Evolutionary conservation across 2,113 vertebrate species (phyloP), one percentile per base, ranked within the genome.

Genomic region (Aix galericulata): DNA sequence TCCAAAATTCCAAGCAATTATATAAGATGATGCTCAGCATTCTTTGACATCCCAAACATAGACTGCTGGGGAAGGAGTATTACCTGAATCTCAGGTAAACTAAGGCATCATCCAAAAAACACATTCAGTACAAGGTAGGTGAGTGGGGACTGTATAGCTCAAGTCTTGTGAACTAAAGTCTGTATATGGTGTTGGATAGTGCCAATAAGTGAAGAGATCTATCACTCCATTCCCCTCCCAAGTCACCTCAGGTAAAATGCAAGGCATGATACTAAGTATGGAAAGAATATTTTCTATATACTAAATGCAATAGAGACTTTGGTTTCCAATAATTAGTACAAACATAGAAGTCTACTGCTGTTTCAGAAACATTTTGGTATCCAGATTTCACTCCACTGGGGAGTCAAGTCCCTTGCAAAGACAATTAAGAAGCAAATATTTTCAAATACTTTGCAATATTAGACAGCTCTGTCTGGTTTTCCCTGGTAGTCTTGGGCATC

Each of bases 211-310:
- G 27, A 68, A 76, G 17, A 32, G 6, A 26, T 34, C 22, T 20
- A 1, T 32, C 1, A 0, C 6, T 12, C 6, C 15, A 12, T 14
- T 29, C 6, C 23, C 4, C 0, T 52, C 11, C 17, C 21, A 4
- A 14, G 22, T 25, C 23, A 64, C 1, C 20, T 75, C 48, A 78
- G 32, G 13, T 38, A 26, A 87, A 87, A 79, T 25, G 20, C 0
- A 16, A 75, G 20, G 25, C 11, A 75, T 58, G 10, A 40, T 6
- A 29, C 8, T 32, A 56, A 56, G 18, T 22, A 14, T 14, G 8
- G 36, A 22, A 81, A 66, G 81, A 80, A 34, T 10, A 34, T 38
- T 53, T 38, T 64, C 25, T 74, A 56, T 32, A 58, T 56, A 11
- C 6, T 5, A 21, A 71, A 63, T 4, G 5, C 8, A 81, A 40